Evolutionary conservation across 2,888 invertebrate species (phyloP), one percentile per base, ranked within the genome.

Genomic region (Endotricha flammealis): DNA sequence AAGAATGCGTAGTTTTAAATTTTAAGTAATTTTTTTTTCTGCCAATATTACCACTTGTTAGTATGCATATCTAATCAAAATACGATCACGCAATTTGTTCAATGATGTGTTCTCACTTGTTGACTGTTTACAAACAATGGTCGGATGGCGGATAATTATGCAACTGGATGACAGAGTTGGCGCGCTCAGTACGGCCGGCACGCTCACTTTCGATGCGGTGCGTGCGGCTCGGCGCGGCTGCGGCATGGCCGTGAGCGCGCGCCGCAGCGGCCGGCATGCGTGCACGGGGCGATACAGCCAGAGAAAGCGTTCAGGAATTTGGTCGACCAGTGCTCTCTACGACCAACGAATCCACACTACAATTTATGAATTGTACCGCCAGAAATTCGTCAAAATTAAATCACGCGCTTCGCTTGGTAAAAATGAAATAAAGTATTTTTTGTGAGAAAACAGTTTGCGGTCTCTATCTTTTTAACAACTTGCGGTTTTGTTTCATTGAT

Each of bases 291-390:
- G 57, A 57, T 60, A 58, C 60, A 47, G 58, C 60, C 69, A 74
- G 85, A 81, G 85, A 86, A 85, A 85, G 85, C 82, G 82, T 65
- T 74, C 63, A 82, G 82, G 85, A 83, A 85, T 85, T 83, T 73
- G 78, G 73, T 65, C 75, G 63, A 64, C 64, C 66, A 63, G 62
- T 42, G 46, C 50, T 46, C 47, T 50, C 60, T 57, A 58, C 49
- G 48, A 50, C 48, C 51, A 53, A 50, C 53, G 47, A 57, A 57
- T 54, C 50, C 48, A 51, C 46, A 46, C 44, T 50, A 44, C 43
- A 46, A 49, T 38, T 52, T 52, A 53, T 50, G 51, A 52, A 52
- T 44, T 52, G 46, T 43, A 41, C 29, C 20, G 23, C 13, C 30
- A 24, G 30, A 13, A 13, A 13, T 16, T 16, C 14, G 10, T 8